phyloP scores from a whole-genome alignment of 2,113 vertebrate genomes.

The Crypturellus undulatus region DNA sequence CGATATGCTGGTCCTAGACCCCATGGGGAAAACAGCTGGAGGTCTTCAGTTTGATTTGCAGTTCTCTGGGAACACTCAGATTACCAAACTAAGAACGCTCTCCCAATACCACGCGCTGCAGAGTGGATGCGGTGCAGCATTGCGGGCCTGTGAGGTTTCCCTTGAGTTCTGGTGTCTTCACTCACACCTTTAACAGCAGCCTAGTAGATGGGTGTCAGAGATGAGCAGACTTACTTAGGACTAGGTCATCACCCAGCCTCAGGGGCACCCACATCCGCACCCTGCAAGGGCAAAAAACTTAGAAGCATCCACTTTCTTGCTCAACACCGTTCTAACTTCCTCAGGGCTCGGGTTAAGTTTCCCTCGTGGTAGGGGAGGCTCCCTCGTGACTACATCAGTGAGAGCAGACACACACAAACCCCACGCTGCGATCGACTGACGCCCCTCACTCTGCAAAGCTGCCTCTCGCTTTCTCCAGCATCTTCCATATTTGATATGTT shows the following conservation, averaged over 20 bases:
- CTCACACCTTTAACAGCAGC: too few species aligned
- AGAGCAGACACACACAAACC: neutral
- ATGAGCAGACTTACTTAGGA: neutral
- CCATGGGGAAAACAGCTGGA: neutral
- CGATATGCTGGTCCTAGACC: neutral
- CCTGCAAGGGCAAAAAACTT: neutral
- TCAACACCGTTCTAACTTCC: neutral
- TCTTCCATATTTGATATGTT: neutral
- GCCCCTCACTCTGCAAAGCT: neutral
- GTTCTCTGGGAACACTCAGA: neutral
- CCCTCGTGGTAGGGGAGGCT: rapidly evolving
- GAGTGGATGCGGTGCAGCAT: neutral
- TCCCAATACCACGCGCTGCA: neutral
- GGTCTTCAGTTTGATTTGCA: neutral
- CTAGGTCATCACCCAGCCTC: neutral
- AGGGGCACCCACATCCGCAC: neutral
- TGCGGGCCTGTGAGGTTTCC: neutral
- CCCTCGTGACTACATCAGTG: neutral
- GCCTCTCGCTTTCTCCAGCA: neutral
- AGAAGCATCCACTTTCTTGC: neutral
- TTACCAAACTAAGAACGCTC: neutral
- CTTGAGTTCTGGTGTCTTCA: neutral
- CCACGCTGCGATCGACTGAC: neutral
- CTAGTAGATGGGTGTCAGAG: neutral
- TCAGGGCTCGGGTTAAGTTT: neutral